phyloP scores from a whole-genome alignment of 2,888 invertebrate species.

The Neoscelio sp. region DNA sequence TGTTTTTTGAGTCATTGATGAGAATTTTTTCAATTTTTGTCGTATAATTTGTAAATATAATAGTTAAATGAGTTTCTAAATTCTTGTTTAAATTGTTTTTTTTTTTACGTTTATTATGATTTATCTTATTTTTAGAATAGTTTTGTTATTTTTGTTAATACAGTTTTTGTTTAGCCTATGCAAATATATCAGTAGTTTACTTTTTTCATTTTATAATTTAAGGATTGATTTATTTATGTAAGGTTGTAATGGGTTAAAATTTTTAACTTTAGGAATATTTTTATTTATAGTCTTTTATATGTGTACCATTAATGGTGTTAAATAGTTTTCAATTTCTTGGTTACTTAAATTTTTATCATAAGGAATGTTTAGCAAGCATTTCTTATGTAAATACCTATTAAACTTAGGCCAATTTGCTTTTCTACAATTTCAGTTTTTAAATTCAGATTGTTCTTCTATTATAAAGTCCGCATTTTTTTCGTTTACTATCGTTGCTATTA shows the following conservation, averaged over 20 bases:
- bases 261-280: constrained; percentile 11
- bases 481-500: not conserved
- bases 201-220: constrained; percentile 32
- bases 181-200: not conserved
- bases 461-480: not conserved
- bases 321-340: constrained; percentile 12
- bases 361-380: constrained; percentile 4
- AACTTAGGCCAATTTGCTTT: constrained; percentile 53
- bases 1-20: constrained; percentile 13
- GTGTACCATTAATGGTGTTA: not conserved
- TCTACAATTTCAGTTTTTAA: constrained; percentile 14
- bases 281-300: not conserved
- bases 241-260: not conserved
- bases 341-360: constrained; percentile 28
- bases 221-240: constrained; percentile 17
- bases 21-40: constrained; percentile 42
- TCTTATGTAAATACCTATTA: constrained; percentile 4
- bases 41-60: constrained; percentile 36
- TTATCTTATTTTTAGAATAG: constrained; percentile 27
- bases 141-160: not conserved
- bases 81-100: constrained; percentile 18
- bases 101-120: not conserved
- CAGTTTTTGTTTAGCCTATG: not conserved
- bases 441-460: not conserved
- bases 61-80: constrained; percentile 27